Evolutionary conservation across 2,797 vertebrate species (phyloP).

Genomic region (Sebastes oblongus): DNA sequence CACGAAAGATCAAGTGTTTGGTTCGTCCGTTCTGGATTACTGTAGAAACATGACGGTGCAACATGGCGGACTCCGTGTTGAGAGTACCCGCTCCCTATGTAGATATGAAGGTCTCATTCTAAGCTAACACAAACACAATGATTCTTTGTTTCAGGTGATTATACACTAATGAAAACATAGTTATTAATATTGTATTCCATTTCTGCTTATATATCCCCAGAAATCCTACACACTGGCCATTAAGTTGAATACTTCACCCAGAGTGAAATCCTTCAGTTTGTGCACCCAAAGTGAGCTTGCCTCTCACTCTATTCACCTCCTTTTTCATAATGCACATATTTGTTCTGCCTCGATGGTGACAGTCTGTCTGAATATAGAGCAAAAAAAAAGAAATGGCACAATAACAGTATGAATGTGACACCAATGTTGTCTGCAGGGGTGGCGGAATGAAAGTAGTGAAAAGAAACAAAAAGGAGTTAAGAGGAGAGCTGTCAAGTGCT

Average conservation of each 20-base stretch:
- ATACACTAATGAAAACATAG: too few species aligned
- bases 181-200: not conserved
- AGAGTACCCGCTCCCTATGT: too few species aligned
- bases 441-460: not conserved
- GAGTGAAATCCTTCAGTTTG: not conserved
- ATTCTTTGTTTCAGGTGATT: too few species aligned
- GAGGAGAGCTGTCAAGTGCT: slow-evolving; percentile 7
- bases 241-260: not conserved
- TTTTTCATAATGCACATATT: not conserved
- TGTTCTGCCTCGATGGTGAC: not conserved
- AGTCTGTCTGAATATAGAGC: not conserved
- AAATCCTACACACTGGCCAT: not conserved
- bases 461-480: slow-evolving; percentile 17
- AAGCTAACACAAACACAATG: too few species aligned
- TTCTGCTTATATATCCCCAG: not conserved
- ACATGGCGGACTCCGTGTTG: too few species aligned
- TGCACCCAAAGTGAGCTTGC: not conserved
- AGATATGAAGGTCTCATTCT: too few species aligned
- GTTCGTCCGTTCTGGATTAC: rapidly evolving
- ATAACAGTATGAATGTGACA: not conserved
- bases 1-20: too few species aligned
- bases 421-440: not conserved
- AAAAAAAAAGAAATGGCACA: not conserved
- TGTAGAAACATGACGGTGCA: too few species aligned
- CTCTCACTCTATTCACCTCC: not conserved